A percentile compares a stretch with the other conserved stretches of the same genome.
Evolutionary conservation across 1,140 invertebrate species (phyloP).

Genomic region (Drosophila biarmipes): DNA sequence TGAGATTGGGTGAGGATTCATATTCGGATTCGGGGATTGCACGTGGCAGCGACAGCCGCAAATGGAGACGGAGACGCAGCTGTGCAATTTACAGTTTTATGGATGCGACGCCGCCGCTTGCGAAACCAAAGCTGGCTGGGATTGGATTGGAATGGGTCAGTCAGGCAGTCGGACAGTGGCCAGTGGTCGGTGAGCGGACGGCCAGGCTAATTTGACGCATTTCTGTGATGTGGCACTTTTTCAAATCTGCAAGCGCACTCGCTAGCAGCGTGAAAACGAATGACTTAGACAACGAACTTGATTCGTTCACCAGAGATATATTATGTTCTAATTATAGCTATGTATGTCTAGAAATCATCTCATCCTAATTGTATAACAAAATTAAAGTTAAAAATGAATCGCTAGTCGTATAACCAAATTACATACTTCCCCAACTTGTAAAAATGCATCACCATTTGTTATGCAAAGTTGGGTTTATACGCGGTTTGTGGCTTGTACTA

Average conservation of each 20-base stretch:
- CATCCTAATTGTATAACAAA: not conserved
- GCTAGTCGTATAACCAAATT: not conserved
- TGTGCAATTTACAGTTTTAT: constrained; percentile 79
- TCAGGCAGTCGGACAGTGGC: constrained; percentile 38
- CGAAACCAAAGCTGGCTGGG: constrained; percentile 52
- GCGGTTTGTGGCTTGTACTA: no score
- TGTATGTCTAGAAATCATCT: not conserved
- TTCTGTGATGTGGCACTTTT: constrained; percentile 48
- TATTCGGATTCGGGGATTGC: constrained; percentile 46
- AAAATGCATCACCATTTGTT: no score
- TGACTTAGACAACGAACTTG: constrained; percentile 73
- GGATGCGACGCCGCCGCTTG: constrained; percentile 60
- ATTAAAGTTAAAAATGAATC: no score
- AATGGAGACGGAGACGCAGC: constrained; percentile 60
- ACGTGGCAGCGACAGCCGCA: constrained; percentile 65
- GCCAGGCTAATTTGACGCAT: constrained; percentile 57
- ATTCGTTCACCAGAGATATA: constrained; percentile 4
- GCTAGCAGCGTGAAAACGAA: constrained; percentile 37
- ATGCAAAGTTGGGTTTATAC: no score
- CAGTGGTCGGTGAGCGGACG: constrained; percentile 18
- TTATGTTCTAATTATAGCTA: not conserved
- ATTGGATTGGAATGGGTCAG: constrained; percentile 53
- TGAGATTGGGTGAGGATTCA: constrained; percentile 33
- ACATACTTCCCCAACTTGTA: no score
- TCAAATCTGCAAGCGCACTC: constrained; percentile 23